Conservation (phyloP, 1,140 invertebrate genomes). For the Bombus picipes region DNA sequence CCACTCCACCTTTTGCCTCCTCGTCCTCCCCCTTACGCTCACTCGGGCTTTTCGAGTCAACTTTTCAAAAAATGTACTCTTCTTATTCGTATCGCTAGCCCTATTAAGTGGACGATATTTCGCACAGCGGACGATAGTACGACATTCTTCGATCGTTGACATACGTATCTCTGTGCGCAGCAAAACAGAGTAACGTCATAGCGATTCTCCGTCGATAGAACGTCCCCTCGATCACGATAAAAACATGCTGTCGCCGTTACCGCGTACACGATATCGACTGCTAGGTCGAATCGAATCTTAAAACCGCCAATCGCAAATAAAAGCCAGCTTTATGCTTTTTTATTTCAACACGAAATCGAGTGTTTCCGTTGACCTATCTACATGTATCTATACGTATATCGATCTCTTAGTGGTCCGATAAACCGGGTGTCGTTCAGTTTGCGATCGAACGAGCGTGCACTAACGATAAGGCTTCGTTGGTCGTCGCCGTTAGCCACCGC, state of each 20-base stretch:
- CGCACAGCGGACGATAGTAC: too few relatives aligned
- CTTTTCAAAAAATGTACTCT: too few relatives aligned
- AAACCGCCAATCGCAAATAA: background rate
- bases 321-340: background rate
- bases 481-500: background rate
- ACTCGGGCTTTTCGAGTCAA: too few relatives aligned
- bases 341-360: constrained; percentile 36
- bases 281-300: background rate
- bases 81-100: too few relatives aligned
- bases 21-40: too few relatives aligned
- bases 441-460: constrained; percentile 35
- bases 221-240: background rate
- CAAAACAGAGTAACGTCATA: background rate
- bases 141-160: background rate
- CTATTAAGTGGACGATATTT: too few relatives aligned
- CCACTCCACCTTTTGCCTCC: too few relatives aligned
- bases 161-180: too few relatives aligned
- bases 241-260: background rate
- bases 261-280: background rate
- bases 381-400: background rate
- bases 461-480: constrained; percentile 12
- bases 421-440: constrained; percentile 15
- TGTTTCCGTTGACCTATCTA: constrained; percentile 1
- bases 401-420: constrained; percentile 22
- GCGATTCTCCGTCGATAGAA: background rate